Percentiles rank a stretch among this genome's conserved stretches.
Conservation (phyloP, 1,140 invertebrate genomes). For the Aplysia californica region DNA sequence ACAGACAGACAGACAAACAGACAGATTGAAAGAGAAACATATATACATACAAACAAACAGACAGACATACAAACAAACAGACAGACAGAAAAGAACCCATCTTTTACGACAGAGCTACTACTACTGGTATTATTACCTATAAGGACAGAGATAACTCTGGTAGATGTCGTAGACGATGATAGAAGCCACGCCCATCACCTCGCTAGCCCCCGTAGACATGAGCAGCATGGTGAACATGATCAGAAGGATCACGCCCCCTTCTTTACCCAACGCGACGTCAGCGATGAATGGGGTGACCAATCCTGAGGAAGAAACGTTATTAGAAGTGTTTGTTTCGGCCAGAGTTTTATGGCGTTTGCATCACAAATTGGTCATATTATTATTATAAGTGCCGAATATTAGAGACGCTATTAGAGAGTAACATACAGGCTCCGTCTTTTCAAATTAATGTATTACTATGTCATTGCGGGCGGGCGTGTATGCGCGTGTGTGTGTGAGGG, state of each 20-base stretch:
- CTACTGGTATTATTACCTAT: no score
- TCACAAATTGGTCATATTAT: no score
- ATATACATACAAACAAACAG: slow-evolving; percentile 8
- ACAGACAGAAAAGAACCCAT: neutral
- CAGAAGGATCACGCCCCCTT: slow-evolving; percentile 25
- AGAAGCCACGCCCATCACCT: slow-evolving; percentile 65
- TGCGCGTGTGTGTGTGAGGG: no score
- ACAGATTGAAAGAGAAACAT: slow-evolving; percentile 3
- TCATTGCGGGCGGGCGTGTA: no score
- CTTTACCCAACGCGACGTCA: slow-evolving; percentile 28
- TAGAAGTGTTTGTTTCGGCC: no score
- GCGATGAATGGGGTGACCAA: slow-evolving; percentile 45
- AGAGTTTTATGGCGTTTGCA: no score
- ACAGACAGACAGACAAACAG: neutral
- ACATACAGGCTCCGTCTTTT: no score
- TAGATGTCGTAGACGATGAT: slow-evolving; percentile 67
- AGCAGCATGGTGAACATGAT: slow-evolving; percentile 41
- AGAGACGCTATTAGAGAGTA: no score
- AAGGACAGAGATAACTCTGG: slow-evolving; percentile 43
- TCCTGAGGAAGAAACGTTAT: no score
- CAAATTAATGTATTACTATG: no score
- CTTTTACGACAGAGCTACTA: no score
- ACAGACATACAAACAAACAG: slow-evolving; percentile 22
- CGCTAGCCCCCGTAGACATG: slow-evolving; percentile 57
- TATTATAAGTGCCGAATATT: no score